Evolutionary conservation across 2,113 vertebrate species (phyloP), one percentile per base, ranked within the genome.

Genomic region (Macquaria ambigua): DNA sequence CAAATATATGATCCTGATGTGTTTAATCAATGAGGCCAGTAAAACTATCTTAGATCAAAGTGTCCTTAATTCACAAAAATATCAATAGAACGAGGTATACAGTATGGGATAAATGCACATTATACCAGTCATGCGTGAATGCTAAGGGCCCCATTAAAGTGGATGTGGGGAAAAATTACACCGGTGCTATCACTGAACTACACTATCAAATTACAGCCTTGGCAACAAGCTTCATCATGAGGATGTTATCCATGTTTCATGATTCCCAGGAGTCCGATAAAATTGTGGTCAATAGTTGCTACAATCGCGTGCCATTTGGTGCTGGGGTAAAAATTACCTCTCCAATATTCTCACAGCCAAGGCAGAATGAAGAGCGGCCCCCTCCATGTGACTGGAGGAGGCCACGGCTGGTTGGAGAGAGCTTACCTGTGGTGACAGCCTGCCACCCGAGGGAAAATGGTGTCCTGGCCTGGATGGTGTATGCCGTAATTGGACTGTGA

Each of bases 401-500:
- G 83, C 89, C 90, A 90, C 75, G 88, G 89, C 91, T 93, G 93
- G 93, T 92, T 94, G 91, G 90, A 91, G 78, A 82, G 93, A 90
- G 25, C 95, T 92, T 96, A 99, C 98, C 98, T 98, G 98, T 99
- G 92, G 95, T 97, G 93, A 99, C 97, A 1, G 97, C 98, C 93
- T 99, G 98, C 98, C 98, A 99, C 82, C 98, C 98, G 89, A 99
- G 97, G 2, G 98, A 99, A 94, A 99, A 99, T 0, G 98, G 98
- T 2, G 98, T 99, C 91, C 98, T 95, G 41, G 97, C 98, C 94
- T 99, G 98, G 62, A 99, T 96, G 21, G 96, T 95, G 52, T 97
- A 98, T 88, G 96, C 96, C 1, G 97, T 99, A 92, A 99, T 95
- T 79, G 98, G 98, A 95, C 98, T 99, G 94, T 98, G 98, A 96